These are phyloP conservation scores for Drosophila paramelanica DNA, from an alignment of 2,888 invertebrate genomes.

Conservation along the genomic window DNA sequence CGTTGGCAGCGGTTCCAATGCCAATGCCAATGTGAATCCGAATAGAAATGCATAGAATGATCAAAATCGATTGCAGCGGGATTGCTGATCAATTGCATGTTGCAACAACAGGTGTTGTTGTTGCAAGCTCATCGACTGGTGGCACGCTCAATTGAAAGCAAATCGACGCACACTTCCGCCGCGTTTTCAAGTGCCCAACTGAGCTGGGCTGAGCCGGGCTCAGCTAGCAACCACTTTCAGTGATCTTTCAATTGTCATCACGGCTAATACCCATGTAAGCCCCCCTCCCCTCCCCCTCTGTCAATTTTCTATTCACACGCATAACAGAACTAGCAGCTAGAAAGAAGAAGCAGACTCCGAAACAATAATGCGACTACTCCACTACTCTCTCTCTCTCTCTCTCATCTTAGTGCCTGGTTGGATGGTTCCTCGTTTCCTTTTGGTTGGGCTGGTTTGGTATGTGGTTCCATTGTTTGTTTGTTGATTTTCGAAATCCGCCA, in stretches of 20 bases:
- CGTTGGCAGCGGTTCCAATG: conserved; percentile 12
- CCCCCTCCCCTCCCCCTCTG: neutral
- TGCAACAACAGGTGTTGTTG: conserved; percentile 17
- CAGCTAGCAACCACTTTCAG: conserved; percentile 26
- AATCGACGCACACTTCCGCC: conserved; percentile 60
- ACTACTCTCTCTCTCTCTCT: neutral
- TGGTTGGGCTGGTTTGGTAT: conserved; percentile 9
- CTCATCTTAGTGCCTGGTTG: neutral
- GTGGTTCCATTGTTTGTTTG: conserved; percentile 53
- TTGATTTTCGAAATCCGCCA: conserved; percentile 62
- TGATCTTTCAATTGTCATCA: conserved; percentile 56
- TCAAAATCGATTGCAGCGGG: neutral
- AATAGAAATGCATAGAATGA: neutral
- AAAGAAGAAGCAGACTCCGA: neutral
- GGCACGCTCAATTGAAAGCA: conserved; percentile 44
- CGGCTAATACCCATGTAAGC: conserved; percentile 61
- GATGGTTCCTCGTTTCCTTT: neutral
- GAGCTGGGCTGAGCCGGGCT: conserved; percentile 2
- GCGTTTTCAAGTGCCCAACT: conserved; percentile 14
- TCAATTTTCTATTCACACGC: neutral
- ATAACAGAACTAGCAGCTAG: neutral
- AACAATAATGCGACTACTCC: conserved; percentile 19
- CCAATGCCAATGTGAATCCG: neutral
- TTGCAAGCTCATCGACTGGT: neutral
- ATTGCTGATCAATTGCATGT: conserved; percentile 14